phyloP scores from a whole-genome alignment of 2,113 vertebrate genomes.

The Oenanthe oenanthe region DNA sequence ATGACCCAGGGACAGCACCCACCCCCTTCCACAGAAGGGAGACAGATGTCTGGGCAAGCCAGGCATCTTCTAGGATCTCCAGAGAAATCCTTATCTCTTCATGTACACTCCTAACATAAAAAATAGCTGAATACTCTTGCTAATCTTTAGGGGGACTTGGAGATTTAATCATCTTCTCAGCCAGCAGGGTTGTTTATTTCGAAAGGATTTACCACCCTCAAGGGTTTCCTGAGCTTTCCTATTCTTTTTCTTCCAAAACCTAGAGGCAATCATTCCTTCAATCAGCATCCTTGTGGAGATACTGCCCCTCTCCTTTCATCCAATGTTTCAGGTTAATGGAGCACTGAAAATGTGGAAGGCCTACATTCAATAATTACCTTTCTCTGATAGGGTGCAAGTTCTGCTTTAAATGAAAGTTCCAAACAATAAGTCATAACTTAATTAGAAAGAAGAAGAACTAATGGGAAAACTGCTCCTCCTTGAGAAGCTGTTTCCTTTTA shows the following conservation, averaged over 20 bases:
- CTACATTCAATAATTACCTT: conserved; percentile 13
- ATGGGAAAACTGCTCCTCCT: neutral
- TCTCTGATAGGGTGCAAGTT: neutral
- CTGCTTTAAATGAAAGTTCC: conserved; percentile 4
- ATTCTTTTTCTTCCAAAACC: neutral
- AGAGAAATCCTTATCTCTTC: neutral
- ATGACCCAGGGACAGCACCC: neutral
- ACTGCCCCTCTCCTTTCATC: neutral
- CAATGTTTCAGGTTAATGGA: conserved; percentile 1
- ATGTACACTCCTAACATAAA: neutral
- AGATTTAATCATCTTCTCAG: neutral
- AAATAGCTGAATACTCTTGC: neutral
- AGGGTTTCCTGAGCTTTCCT: neutral
- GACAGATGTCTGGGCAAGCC: neutral
- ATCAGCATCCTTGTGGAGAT: neutral
- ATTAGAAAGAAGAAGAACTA: conserved; percentile 10
- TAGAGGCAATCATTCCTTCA: neutral
- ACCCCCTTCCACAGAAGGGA: neutral
- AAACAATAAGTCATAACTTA: conserved; percentile 18
- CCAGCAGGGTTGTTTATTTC: neutral
- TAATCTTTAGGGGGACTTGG: neutral
- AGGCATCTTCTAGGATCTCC: neutral
- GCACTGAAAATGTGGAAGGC: neutral
- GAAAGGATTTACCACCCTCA: neutral
- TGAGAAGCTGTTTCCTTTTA: neutral